Evolutionary conservation across 2,797 vertebrate species (phyloP).

Genomic region (Chiroxiphia lanceolata): DNA sequence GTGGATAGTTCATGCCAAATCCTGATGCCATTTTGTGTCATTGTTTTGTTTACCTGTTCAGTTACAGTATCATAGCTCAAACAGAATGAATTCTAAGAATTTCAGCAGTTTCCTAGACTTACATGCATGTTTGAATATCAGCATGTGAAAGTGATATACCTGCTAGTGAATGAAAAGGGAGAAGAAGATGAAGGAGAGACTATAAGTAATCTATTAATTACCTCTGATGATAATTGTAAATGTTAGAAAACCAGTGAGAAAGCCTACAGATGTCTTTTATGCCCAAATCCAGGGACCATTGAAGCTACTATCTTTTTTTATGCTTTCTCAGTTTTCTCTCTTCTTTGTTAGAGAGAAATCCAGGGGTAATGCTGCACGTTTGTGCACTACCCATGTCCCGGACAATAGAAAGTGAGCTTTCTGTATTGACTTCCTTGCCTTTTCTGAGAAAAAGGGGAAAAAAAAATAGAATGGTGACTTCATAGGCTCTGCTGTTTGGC

Average conservation of each 20-base stretch:
- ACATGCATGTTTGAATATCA: neutral
- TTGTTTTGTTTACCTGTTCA: neutral
- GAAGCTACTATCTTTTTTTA: neutral
- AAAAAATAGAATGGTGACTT: neutral
- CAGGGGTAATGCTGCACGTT: accelerated
- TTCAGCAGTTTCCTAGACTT: neutral
- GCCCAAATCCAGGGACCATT: neutral
- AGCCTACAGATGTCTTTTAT: neutral
- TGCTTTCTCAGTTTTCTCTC: neutral
- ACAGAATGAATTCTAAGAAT: neutral
- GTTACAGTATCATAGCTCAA: neutral
- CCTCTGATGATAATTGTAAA: neutral
- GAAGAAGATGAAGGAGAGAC: neutral
- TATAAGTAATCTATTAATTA: neutral
- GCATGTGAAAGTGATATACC: neutral
- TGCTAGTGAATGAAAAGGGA: neutral
- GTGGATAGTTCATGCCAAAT: neutral
- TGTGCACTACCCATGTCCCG: neutral
- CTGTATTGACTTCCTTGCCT: neutral
- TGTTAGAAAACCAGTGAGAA: neutral
- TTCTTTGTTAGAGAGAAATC: neutral
- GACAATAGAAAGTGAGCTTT: neutral
- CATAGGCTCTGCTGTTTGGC: neutral
- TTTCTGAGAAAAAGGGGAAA: neutral
- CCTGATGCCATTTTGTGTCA: neutral